Base-by-base conservation (phyloP, 1,140 invertebrate genomes). In the Littorina saxatilis region DNA sequence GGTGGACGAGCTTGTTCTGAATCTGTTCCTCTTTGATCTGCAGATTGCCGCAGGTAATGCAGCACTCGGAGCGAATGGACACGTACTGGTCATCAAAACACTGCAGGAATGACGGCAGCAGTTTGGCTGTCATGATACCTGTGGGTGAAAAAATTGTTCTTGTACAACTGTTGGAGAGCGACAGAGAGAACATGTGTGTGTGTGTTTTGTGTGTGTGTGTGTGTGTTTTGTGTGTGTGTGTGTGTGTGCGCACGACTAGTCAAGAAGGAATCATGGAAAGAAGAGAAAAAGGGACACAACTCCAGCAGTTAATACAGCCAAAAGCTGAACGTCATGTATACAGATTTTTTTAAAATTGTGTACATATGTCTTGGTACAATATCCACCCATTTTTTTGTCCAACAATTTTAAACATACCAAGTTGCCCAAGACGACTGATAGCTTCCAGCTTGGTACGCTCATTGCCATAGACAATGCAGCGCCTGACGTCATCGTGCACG, bases 81-180 rank as follows among this genome's bases (percentile, higher is more conserved):
- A 92, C 83, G 74, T 90, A 91, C 20, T 89, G 86, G 83, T 92
- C 91, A 58, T 90, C 83, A 87, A 93, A 93, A 87, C 91, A 92
- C 63, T 89, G 72, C 32, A 93, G 82, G 81, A 92, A 92, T 0
- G 85, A 79, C 32, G 89, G 90, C 20, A 92, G 82, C 47, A 93
- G 82, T 79, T 92, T 91, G 35, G 89, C 87, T 66, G 92, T 93
- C 91, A 93, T 92, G 68, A 93, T 91, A 58, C 91, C 91, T 92
- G 83, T 15, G 87, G 85, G 37, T 43, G 50, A 23, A 35, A 70
- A 74, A 75, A 43, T 13, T 61, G 20, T 61, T 61, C n/a, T 61
- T 61, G 20, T 52, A 52, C 20, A 61, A 23, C 58, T 61, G 58
- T 7, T 61, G 43, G 17, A 17, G 43, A 47, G 5, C 7, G 17